These are phyloP conservation scores for Fragum whitleyi DNA, from an alignment of 2,888 invertebrate species.

Conservation along the genomic window DNA sequence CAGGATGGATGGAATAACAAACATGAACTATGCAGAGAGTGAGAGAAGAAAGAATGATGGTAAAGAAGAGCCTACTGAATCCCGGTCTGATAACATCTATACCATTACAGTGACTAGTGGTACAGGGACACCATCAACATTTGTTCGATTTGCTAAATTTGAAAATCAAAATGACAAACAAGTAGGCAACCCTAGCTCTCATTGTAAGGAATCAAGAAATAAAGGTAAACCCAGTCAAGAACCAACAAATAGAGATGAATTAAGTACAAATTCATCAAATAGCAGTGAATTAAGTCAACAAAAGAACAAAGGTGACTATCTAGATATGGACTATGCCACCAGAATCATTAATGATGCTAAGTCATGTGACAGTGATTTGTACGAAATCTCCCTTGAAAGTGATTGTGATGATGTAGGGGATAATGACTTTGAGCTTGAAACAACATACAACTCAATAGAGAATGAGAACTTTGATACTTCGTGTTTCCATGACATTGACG, in stretches of 20 bases:
- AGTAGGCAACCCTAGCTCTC: background rate
- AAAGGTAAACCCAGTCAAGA: background rate
- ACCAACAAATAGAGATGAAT: too few relatives aligned
- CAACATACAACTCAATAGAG: slow-evolving; percentile 48
- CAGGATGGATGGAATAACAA: slow-evolving; percentile 48
- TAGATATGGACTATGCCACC: slow-evolving; percentile 48
- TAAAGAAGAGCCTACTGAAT: background rate
- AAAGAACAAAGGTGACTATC: slow-evolving; percentile 29
- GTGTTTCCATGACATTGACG: background rate
- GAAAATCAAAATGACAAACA: slow-evolving; percentile 1
- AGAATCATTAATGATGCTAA: slow-evolving; percentile 6
- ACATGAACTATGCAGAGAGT: slow-evolving; percentile 32
- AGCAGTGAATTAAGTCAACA: background rate
- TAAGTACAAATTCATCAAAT: background rate
- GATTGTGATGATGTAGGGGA: slow-evolving; percentile 14
- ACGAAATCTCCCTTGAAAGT: slow-evolving; percentile 35
- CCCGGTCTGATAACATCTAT: slow-evolving; percentile 48
- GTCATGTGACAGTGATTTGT: background rate
- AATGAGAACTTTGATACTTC: slow-evolving; percentile 47
- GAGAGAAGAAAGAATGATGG: slow-evolving; percentile 23
- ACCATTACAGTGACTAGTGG: slow-evolving; percentile 44
- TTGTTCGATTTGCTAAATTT: slow-evolving; percentile 43
- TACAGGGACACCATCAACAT: slow-evolving; percentile 10
- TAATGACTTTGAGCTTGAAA: slow-evolving; percentile 16
- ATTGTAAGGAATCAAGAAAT: too few relatives aligned